Evolutionary conservation across 2,113 vertebrate genomes (phyloP), one percentile per base, ranked within the genome.

Genomic region (Dicentrarchus labrax): DNA sequence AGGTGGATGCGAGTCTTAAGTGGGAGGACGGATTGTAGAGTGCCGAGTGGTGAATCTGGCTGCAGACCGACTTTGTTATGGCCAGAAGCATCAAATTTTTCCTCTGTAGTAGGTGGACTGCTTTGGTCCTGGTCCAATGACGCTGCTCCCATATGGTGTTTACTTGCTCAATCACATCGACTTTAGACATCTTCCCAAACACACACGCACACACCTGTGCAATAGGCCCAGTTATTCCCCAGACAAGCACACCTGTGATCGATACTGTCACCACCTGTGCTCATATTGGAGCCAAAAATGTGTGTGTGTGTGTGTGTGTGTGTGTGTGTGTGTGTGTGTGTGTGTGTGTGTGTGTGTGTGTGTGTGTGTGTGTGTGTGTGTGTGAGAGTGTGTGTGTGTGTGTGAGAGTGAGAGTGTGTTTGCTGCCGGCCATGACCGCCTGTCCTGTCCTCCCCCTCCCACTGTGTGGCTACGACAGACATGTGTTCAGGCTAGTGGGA

Each of bases 71-170:
- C 60, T 66, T 41, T 38, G 79, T 19, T 76, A 57, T 56, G 80
- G 70, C 86, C 82, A 86, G 36, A 71, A 72, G 83, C 82, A 17
- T 6, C 0, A 5, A 82, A 67, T 80, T 70, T 65, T 72, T 62
- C 67, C 66, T 90, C 83, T 89, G 85, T 72, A 71, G 87, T 57
- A 82, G 76, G 80, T 56, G 76, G 71, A 79, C 76, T 41, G 47
- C 86, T 85, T 83, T 93, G 88, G 91, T 91, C 22, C 53, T 19
- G 85, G 75, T 90, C 92, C 87, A 94, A 36, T 83, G 86, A 61
- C 22, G 77, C 76, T 76, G 85, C 84, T 86, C 90, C 91, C 94
- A 94, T 91, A 93, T 91, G 93, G 92, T 89, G 94, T 93, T 94
- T 94, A 91, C 91, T 87, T 83, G 89, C 90, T 91, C 90, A 82